Evolutionary conservation across 2,113 vertebrate genomes (phyloP).

Genomic region (Irena cyanogastra): DNA sequence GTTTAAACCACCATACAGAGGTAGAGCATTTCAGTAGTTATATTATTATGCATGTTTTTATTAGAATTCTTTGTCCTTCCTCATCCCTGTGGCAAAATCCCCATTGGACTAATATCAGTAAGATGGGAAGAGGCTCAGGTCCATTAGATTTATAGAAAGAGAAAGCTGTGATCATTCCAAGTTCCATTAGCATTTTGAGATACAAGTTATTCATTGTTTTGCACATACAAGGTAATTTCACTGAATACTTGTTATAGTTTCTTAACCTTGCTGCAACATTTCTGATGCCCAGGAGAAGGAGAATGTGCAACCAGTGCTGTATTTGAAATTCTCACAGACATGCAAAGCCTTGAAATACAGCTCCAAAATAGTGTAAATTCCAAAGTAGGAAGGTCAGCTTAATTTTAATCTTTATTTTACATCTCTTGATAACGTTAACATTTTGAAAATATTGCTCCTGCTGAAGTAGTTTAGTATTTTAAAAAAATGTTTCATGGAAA

Average conservation of each 20-base stretch:
- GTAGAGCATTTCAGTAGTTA: not conserved
- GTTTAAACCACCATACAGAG: not conserved
- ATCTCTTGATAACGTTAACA: not conserved
- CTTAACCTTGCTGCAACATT: not conserved
- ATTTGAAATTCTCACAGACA: not conserved
- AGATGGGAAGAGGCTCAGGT: not conserved
- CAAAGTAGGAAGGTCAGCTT: not conserved
- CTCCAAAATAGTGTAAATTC: not conserved
- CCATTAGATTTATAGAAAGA: not conserved
- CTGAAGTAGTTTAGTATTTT: not conserved
- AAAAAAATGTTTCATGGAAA: not conserved
- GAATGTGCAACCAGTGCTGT: not conserved
- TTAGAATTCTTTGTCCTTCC: not conserved
- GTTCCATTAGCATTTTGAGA: not conserved
- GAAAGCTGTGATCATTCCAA: not conserved
- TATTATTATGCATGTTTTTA: not conserved
- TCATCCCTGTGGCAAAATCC: not conserved
- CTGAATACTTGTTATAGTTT: not conserved
- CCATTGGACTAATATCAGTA: not conserved
- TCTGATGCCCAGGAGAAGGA: not conserved
- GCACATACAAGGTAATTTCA: not conserved
- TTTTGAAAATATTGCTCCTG: conserved; percentile 1
- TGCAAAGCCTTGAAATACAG: not conserved
- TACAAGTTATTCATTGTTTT: not conserved
- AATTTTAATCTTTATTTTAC: not conserved